A percentile compares a stretch with the other conserved stretches of the same genome.
phyloP scores from a whole-genome alignment of 2,797 vertebrate species.

The Aulostomus chinensis region DNA sequence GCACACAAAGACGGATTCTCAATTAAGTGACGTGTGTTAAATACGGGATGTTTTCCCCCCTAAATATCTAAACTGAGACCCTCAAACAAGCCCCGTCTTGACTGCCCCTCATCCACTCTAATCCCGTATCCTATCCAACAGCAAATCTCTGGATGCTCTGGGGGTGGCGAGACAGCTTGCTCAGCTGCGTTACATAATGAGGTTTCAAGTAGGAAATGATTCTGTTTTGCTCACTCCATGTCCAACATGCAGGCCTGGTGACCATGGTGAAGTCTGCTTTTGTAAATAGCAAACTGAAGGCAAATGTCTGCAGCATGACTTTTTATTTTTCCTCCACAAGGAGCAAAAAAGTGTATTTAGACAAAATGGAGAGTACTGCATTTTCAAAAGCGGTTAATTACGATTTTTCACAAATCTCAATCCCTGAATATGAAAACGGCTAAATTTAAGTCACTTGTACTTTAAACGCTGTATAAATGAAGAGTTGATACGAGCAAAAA shows the following conservation, averaged over 20 bases:
- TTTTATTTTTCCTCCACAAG: conserved; percentile 45
- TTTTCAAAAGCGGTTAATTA: too few species aligned
- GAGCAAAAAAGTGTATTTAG: conserved; percentile 51
- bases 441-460: too few species aligned
- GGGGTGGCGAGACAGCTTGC: conserved; percentile 28
- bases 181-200: conserved; percentile 61
- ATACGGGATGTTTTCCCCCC: conserved; percentile 13
- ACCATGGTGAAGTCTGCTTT: conserved; percentile 66
- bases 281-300: conserved; percentile 65
- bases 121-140: conserved; percentile 33
- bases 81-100: conserved; percentile 33
- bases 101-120: conserved; percentile 26
- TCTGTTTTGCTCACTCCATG: conserved; percentile 33
- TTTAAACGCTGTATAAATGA: too few species aligned
- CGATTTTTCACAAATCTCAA: too few species aligned
- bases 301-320: conserved; percentile 59
- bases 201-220: conserved; percentile 66
- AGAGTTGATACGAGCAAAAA: too few species aligned
- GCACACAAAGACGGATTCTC: conserved; percentile 4
- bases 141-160: conserved; percentile 34
- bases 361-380: conserved; percentile 1
- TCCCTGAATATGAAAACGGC: too few species aligned
- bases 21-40: conserved; percentile 5
- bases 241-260: conserved; percentile 47
- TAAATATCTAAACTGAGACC: conserved; percentile 23